Percentiles rank a stretch among this genome's conserved stretches.
Evolutionary conservation across 2,113 vertebrate species (phyloP).

Genomic region (Poecilia latipinna): DNA sequence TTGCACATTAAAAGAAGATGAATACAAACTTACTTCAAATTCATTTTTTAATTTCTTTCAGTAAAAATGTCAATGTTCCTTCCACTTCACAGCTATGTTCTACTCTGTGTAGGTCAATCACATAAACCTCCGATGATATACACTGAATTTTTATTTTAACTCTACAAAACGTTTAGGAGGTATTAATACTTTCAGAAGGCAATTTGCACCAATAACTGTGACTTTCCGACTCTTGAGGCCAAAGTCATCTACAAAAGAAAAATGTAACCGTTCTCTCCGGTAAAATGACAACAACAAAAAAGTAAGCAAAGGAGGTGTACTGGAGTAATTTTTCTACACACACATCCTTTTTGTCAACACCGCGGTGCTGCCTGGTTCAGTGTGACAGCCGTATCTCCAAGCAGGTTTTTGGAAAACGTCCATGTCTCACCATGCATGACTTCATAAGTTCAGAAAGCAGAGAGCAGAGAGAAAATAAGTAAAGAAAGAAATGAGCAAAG

Average conservation of each 20-base stretch:
- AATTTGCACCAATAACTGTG: slow-evolving; percentile 55
- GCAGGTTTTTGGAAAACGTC: slow-evolving; percentile 59
- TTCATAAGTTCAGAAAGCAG: slow-evolving; percentile 64
- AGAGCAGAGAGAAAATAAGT: slow-evolving; percentile 20
- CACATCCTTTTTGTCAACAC: slow-evolving; percentile 36
- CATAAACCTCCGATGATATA: background rate
- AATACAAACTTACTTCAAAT: background rate
- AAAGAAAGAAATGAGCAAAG: background rate
- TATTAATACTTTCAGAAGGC: background rate
- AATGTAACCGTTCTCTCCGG: slow-evolving; percentile 16
- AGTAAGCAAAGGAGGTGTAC: too few relatives aligned
- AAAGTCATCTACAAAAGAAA: slow-evolving; percentile 45
- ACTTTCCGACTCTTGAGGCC: slow-evolving; percentile 34
- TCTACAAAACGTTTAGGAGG: background rate
- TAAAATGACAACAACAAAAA: slow-evolving; percentile 5
- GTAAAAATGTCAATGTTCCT: background rate
- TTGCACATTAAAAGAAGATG: background rate
- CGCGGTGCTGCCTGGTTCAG: slow-evolving; percentile 25
- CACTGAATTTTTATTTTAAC: background rate
- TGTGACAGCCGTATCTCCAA: slow-evolving; percentile 54
- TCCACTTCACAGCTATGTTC: background rate
- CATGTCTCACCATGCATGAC: slow-evolving; percentile 60
- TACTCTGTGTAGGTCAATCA: background rate
- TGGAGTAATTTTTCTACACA: slow-evolving; percentile 10
- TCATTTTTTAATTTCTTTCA: background rate